Conservation (phyloP, 2,797 vertebrate species). For the Cyclura pinguis region DNA sequence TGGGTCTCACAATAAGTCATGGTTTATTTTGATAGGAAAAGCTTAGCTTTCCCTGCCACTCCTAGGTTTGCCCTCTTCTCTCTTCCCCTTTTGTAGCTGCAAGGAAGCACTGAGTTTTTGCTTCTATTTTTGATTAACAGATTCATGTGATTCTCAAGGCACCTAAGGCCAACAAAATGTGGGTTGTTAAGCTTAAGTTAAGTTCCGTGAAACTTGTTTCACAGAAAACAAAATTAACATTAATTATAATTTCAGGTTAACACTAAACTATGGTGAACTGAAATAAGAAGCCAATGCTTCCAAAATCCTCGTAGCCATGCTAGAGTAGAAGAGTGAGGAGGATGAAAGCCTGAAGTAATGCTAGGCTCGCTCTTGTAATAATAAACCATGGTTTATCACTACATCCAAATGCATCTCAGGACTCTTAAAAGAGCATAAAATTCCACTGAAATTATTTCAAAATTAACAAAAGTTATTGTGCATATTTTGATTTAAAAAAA, state of each 20-base stretch:
- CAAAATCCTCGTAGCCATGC: not conserved
- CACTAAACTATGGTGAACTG: not conserved
- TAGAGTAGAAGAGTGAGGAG: not conserved
- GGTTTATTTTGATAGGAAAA: not conserved
- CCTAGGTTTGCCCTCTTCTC: not conserved
- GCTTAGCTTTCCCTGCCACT: not conserved
- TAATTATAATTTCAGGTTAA: not conserved
- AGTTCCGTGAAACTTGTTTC: not conserved
- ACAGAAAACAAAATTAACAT: not conserved
- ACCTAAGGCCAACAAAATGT: not conserved
- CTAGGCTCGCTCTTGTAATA: not conserved
- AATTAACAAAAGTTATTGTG: slow-evolving; percentile 56
- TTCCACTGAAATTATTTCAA: slow-evolving; percentile 58
- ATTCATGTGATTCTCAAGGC: not conserved
- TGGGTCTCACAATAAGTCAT: not conserved
- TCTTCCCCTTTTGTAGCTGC: not conserved
- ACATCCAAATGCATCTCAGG: not conserved
- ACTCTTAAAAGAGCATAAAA: slow-evolving; percentile 55
- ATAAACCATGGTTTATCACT: not conserved
- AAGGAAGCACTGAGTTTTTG: not conserved
- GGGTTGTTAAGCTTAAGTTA: not conserved
- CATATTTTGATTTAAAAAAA: slow-evolving; percentile 16
- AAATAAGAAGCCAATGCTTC: not conserved
- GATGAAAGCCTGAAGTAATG: not conserved
- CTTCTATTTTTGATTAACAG: not conserved